phyloP scores from a whole-genome alignment of 2,113 vertebrate genomes.

The Bostrychus sinensis region DNA sequence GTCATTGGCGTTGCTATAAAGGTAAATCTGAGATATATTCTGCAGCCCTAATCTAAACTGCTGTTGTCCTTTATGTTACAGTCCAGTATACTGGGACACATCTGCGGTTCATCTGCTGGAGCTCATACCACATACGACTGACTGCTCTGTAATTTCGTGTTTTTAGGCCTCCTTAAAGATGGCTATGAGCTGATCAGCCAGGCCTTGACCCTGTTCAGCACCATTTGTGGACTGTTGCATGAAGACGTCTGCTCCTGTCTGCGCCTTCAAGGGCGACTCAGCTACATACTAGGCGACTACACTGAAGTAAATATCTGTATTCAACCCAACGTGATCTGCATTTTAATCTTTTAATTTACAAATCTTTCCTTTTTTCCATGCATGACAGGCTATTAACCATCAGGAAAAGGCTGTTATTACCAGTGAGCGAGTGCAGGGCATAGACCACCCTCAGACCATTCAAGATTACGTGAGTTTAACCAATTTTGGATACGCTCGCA shows the following conservation, averaged over 20 bases:
- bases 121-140: too few relatives aligned
- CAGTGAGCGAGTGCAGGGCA: conserved; percentile 89
- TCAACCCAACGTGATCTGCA: not conserved
- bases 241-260: conserved; percentile 91
- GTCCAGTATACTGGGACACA: too few relatives aligned
- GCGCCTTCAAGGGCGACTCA: conserved; percentile 89
- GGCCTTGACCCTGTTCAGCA: conserved; percentile 93
- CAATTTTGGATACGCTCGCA: not conserved
- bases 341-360: not conserved
- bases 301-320: conserved; percentile 81
- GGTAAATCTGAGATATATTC: too few relatives aligned
- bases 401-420: conserved; percentile 94
- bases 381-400: conserved; percentile 86
- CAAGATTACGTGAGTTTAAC: conserved; percentile 88
- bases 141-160: too few relatives aligned
- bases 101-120: too few relatives aligned
- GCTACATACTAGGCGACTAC: conserved; percentile 92
- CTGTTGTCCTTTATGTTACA: too few relatives aligned
- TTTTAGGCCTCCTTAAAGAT: conserved; percentile 89
- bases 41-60: too few relatives aligned
- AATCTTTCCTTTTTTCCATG: not conserved
- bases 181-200: conserved; percentile 89
- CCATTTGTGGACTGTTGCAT: conserved; percentile 92
- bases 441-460: conserved; percentile 93
- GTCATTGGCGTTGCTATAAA: too few relatives aligned